These are phyloP conservation scores for Lampris megalopsis DNA, from an alignment of 2,113 vertebrate species.

Conservation along the genomic window DNA sequence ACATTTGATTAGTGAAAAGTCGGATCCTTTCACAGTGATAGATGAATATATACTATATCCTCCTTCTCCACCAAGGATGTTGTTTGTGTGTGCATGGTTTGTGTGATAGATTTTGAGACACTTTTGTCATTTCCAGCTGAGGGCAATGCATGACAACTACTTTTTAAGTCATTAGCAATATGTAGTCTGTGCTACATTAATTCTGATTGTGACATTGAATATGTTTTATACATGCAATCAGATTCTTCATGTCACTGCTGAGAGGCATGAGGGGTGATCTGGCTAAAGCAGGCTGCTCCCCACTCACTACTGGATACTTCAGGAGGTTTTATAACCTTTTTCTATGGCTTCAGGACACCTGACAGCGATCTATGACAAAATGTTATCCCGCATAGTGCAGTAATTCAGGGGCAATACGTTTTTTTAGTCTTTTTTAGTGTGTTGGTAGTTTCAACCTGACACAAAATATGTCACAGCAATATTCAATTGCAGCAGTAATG, in stretches of 20 bases:
- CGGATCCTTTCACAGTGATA: constrained; percentile 72
- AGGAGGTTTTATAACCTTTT: constrained; percentile 40
- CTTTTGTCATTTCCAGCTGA: not conserved
- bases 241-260: not conserved
- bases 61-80: constrained; percentile 38
- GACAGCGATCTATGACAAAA: constrained; percentile 26
- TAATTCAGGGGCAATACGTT: too few species aligned
- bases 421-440: not conserved
- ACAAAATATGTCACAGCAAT: constrained; percentile 38
- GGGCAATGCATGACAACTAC: too few species aligned
- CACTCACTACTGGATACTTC: constrained; percentile 34
- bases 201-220: not conserved
- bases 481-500: constrained; percentile 24
- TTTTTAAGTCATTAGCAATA: too few species aligned
- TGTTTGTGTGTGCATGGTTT: constrained; percentile 11
- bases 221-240: not conserved
- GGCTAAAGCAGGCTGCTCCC: constrained; percentile 7
- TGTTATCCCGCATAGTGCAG: not conserved
- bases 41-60: constrained; percentile 70
- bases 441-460: constrained; percentile 29
- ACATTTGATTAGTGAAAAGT: constrained; percentile 81
- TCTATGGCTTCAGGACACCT: constrained; percentile 2
- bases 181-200: too few species aligned
- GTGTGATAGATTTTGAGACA: not conserved
- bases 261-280: not conserved